Conservation (phyloP, 1,140 invertebrate genomes). For the Medauroidea extradentata region DNA sequence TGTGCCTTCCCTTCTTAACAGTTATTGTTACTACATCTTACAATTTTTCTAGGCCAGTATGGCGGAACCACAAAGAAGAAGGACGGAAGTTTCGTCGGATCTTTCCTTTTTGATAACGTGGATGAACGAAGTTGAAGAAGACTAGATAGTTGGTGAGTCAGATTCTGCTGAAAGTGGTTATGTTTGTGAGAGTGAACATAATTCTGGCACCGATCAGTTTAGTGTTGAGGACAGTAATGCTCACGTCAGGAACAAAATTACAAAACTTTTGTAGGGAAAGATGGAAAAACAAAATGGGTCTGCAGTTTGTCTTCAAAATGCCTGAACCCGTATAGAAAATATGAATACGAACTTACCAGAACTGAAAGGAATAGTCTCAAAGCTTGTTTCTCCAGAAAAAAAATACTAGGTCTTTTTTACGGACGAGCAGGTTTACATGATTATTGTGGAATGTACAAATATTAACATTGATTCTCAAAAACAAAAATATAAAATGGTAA, state of each 20-base stretch:
- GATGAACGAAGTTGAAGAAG: background rate
- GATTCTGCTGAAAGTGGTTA: background rate
- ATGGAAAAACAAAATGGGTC: too few relatives aligned
- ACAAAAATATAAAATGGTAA: constrained; percentile 22
- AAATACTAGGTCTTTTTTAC: constrained; percentile 26
- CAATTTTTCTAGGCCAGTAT: background rate
- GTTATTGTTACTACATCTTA: background rate
- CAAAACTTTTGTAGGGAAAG: background rate
- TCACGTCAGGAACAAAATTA: background rate
- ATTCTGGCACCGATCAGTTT: background rate
- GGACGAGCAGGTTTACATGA: too few relatives aligned
- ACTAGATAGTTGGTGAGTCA: background rate
- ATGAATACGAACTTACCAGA: constrained; percentile 15
- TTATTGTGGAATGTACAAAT: constrained; percentile 26
- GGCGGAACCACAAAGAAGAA: background rate
- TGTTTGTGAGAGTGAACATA: background rate
- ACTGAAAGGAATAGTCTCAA: constrained; percentile 16
- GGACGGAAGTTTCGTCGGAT: background rate
- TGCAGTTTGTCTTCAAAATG: background rate
- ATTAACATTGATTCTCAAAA: constrained; percentile 20
- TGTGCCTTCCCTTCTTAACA: too few relatives aligned
- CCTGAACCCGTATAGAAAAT: background rate
- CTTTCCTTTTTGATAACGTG: background rate
- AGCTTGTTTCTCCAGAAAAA: constrained; percentile 20
- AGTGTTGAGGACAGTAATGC: too few relatives aligned